Evolutionary conservation across 2,888 invertebrate genomes (phyloP).

Genomic region (Aleiodes leptofemur): DNA sequence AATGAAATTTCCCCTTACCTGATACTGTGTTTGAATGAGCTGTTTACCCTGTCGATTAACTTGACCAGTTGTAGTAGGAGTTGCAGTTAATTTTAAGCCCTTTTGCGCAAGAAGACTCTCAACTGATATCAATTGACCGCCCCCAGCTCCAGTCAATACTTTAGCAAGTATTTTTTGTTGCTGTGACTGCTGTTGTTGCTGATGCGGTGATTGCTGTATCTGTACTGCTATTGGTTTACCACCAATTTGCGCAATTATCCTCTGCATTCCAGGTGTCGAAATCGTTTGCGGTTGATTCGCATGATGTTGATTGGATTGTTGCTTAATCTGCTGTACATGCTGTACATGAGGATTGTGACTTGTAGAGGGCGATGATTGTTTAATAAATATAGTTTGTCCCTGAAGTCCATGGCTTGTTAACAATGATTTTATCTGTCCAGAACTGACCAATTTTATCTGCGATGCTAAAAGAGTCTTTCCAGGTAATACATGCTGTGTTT

Average conservation of each 20-base stretch:
- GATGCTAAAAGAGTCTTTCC: conserved; percentile 72
- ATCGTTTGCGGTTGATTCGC: conserved; percentile 70
- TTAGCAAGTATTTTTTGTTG: conserved; percentile 81
- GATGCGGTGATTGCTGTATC: conserved; percentile 76
- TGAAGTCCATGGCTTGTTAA: conserved; percentile 72
- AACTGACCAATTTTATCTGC: conserved; percentile 72
- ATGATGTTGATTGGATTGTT: conserved; percentile 54
- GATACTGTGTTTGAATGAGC: conserved; percentile 72
- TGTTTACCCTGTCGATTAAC: conserved; percentile 71
- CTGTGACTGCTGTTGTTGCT: conserved; percentile 75
- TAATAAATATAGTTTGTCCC: conserved; percentile 73
- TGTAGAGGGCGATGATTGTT: conserved; percentile 69
- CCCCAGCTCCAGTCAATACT: conserved; percentile 83
- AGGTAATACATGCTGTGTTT: conserved; percentile 69
- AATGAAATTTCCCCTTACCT: conserved; percentile 59
- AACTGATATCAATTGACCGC: conserved; percentile 79
- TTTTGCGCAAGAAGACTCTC: conserved; percentile 79
- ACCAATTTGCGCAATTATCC: conserved; percentile 73
- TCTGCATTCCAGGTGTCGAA: conserved; percentile 71
- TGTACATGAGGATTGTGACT: conserved; percentile 67
- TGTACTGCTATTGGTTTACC: conserved; percentile 75
- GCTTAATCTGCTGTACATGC: conserved; percentile 63
- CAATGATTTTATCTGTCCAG: conserved; percentile 73
- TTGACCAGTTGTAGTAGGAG: conserved; percentile 65
- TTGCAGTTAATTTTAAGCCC: conserved; percentile 70